Conservation (phyloP, 2,797 vertebrate species). For the Gila robusta region DNA sequence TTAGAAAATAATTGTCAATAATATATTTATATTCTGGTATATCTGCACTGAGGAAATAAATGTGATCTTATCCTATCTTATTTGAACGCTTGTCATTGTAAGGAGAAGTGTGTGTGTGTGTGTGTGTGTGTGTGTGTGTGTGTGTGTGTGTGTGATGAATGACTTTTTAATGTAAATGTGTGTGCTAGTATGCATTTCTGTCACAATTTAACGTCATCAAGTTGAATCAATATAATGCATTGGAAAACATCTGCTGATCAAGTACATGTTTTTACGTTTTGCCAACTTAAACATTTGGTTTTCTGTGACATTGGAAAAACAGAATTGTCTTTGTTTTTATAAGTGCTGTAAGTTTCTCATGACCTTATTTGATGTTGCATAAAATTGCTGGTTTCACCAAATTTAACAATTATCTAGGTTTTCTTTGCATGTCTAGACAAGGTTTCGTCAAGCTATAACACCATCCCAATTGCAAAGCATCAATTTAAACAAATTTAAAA, state of each 20-base stretch:
- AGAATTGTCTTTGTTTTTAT: conserved; percentile 32
- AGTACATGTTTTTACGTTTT: not conserved
- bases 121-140: conserved; percentile 20
- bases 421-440: not conserved
- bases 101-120: conserved; percentile 7
- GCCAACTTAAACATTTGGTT: conserved; percentile 27
- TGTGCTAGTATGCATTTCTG: not conserved
- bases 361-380: conserved; percentile 3
- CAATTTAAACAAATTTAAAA: not conserved
- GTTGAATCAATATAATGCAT: not conserved
- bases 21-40: conserved; percentile 71
- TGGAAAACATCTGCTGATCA: not conserved
- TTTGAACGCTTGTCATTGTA: conserved; percentile 41
- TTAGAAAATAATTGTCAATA: conserved; percentile 61
- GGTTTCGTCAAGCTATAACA: not conserved
- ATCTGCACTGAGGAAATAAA: conserved; percentile 78
- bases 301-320: conserved; percentile 16
- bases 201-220: not conserved
- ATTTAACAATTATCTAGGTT: not conserved
- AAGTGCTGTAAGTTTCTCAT: conserved; percentile 66
- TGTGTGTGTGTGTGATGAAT: conserved; percentile 37
- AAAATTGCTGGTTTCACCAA: not conserved
- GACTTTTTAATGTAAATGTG: conserved; percentile 20
- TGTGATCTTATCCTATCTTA: conserved; percentile 62
- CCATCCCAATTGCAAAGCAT: not conserved